Conservation (phyloP, 1,140 invertebrate genomes). For the Aethina tumida region DNA sequence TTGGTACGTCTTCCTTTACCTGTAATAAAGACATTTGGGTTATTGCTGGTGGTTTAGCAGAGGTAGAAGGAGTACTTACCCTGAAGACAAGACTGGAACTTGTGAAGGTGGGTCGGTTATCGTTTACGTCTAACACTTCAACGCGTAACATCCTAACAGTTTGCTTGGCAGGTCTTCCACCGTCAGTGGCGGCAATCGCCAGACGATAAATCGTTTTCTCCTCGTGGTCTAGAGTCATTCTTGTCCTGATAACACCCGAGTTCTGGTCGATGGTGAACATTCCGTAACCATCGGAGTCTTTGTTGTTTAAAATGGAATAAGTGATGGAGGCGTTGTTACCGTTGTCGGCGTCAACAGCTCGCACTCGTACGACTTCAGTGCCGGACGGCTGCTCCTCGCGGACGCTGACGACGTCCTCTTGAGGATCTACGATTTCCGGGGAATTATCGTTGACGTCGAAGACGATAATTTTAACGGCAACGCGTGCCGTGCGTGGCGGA, state of each 20-base stretch:
- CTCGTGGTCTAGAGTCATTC: slow-evolving; percentile 81
- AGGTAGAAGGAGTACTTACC: slow-evolving; percentile 44
- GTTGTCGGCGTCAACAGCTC: slow-evolving; percentile 77
- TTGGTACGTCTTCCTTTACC: slow-evolving; percentile 67
- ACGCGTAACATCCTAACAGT: slow-evolving; percentile 72
- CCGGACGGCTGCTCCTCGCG: slow-evolving; percentile 73
- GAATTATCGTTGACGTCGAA: slow-evolving; percentile 86
- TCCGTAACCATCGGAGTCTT: slow-evolving; percentile 72
- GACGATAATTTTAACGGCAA: slow-evolving; percentile 62
- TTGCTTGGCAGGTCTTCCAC: slow-evolving; percentile 69
- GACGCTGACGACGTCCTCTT: slow-evolving; percentile 77
- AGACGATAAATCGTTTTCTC: slow-evolving; percentile 77
- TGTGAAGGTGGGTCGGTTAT: slow-evolving; percentile 83
- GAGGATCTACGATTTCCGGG: slow-evolving; percentile 77
- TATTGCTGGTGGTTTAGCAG: slow-evolving; percentile 7
- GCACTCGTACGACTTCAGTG: slow-evolving; percentile 73
- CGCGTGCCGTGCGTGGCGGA: slow-evolving; percentile 61
- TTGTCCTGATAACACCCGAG: slow-evolving; percentile 80
- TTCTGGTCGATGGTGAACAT: slow-evolving; percentile 79
- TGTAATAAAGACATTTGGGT: slow-evolving; percentile 34
- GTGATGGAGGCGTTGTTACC: slow-evolving; percentile 81
- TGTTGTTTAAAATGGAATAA: slow-evolving; percentile 76
- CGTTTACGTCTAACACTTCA: slow-evolving; percentile 82
- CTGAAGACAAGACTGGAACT: slow-evolving; percentile 80
- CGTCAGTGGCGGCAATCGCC: slow-evolving; percentile 77